Evolutionary conservation across 2,797 vertebrate genomes (phyloP).

Genomic region (Hydrolagus colliei): DNA sequence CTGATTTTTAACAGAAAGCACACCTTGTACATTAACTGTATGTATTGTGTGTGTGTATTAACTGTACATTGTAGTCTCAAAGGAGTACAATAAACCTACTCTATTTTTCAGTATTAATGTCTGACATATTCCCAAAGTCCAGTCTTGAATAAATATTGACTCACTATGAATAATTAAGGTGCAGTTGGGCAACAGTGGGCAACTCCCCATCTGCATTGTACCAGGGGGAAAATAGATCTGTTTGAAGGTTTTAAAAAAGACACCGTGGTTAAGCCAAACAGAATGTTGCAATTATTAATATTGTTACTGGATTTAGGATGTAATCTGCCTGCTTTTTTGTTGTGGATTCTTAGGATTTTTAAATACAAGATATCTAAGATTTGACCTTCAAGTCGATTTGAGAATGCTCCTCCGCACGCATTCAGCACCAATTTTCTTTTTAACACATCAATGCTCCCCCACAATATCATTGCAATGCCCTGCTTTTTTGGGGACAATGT

Average conservation of each 20-base stretch:
- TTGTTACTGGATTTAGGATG: not conserved
- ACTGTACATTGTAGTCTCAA: not conserved
- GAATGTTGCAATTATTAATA: not conserved
- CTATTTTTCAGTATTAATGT: not conserved
- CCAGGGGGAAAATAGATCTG: not conserved
- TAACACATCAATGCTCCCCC: not conserved
- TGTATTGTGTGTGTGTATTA: not conserved
- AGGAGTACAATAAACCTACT: not conserved
- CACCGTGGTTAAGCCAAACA: not conserved
- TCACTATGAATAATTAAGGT: not conserved
- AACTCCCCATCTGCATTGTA: not conserved
- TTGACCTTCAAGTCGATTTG: too few relatives aligned
- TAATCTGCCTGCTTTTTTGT: too few relatives aligned
- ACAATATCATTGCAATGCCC: not conserved
- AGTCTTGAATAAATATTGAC: not conserved
- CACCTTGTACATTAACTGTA: not conserved
- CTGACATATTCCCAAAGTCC: not conserved
- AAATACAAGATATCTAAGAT: too few relatives aligned
- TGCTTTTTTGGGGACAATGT: not conserved
- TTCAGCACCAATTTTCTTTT: not conserved
- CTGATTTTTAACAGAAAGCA: not conserved
- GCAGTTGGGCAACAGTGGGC: not conserved
- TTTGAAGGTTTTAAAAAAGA: not conserved
- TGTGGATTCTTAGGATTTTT: too few relatives aligned
- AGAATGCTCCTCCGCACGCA: too few relatives aligned